Evolutionary conservation across 2,888 invertebrate species (phyloP).

Genomic region (Caenorhabditis doughertyi): DNA sequence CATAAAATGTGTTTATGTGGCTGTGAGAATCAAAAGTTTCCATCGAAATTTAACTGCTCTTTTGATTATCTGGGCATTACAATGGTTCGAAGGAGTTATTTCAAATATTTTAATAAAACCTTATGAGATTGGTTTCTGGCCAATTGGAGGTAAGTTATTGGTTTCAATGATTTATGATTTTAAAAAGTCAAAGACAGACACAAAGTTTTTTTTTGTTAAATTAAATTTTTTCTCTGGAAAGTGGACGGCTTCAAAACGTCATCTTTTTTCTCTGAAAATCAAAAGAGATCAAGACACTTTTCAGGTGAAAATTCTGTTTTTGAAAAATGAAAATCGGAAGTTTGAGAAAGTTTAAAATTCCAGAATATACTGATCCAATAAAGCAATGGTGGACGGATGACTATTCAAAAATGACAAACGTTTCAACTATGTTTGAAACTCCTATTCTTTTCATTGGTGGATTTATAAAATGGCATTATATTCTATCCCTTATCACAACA

Average conservation of each 20-base stretch:
- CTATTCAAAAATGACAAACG: conserved; percentile 22
- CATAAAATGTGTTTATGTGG: conserved; percentile 21
- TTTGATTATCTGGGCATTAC: conserved; percentile 17
- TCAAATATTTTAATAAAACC: conserved; percentile 38
- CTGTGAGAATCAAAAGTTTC: conserved; percentile 21
- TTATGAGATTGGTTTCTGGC: conserved; percentile 40
- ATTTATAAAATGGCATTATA: conserved; percentile 50
- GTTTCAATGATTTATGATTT: conserved; percentile 4
- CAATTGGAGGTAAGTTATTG: conserved; percentile 21
- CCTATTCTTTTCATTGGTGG: conserved; percentile 27
- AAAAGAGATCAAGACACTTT: too few relatives aligned
- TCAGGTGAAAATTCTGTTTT: too few relatives aligned
- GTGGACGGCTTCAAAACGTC: background rate
- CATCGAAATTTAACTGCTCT: conserved; percentile 35
- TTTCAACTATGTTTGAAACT: background rate
- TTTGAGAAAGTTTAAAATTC: background rate
- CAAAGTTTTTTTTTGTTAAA: background rate
- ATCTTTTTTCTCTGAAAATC: background rate
- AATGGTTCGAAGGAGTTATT: conserved; percentile 38
- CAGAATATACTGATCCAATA: conserved; percentile 18
- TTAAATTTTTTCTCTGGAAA: background rate
- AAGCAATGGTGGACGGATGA: conserved; percentile 61
- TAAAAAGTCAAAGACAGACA: background rate
- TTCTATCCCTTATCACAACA: conserved; percentile 8
- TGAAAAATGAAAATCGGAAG: too few relatives aligned